Base-by-base conservation (phyloP, 53 echinoderm and acorn worm species). In the Pentamera pediparva region DNA sequence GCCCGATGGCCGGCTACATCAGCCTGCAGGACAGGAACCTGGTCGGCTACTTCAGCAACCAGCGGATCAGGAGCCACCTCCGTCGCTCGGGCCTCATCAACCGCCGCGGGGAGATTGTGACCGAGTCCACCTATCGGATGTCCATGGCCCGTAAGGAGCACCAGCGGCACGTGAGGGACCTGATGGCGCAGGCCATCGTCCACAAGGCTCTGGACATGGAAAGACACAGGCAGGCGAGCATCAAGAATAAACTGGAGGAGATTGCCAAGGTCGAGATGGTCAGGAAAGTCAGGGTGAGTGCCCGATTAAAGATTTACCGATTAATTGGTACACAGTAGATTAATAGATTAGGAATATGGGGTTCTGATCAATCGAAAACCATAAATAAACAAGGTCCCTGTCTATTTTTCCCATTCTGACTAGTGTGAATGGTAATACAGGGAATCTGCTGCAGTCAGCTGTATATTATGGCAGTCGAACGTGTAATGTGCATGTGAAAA, bases 11-110 rank as follows among this genome's bases (percentile, higher is more conserved):
- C 76, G 48, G 82, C 36, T 95, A 95, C 81, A 94, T 79, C 49
- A 95, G 96, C 80, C 91, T 95, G 22, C 90, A 90, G 78, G 96
- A 95, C 86, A 90, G 88, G 56, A 87, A 95, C 83, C 81, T 95
- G 80, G 83, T 85, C 0, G 96, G 96, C 51, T 95, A 85, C 81
- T 95, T 95, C 86, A 95, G 91, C 88, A 95, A 95, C 69, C 82
- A 85, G 5, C 76, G 83, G 5, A 95, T 95, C 87, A 81, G 91
- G 19, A 67, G 86, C 17, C 96, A 95, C 70, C 91, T 95, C 19
- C 76, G 89, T 5, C 79, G 79, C 32, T 82, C 90, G 0, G 96
- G 96, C 6, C 91, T 95, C 55, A 70, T 95, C 86, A 85, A 87
- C 54, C 71, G 88, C 20, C 54, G 70, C 4, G 96, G 96, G 5